phyloP scores from a whole-genome alignment of 53 echinoderm and acorn worm species.

The Paracentrotus lividus region DNA sequence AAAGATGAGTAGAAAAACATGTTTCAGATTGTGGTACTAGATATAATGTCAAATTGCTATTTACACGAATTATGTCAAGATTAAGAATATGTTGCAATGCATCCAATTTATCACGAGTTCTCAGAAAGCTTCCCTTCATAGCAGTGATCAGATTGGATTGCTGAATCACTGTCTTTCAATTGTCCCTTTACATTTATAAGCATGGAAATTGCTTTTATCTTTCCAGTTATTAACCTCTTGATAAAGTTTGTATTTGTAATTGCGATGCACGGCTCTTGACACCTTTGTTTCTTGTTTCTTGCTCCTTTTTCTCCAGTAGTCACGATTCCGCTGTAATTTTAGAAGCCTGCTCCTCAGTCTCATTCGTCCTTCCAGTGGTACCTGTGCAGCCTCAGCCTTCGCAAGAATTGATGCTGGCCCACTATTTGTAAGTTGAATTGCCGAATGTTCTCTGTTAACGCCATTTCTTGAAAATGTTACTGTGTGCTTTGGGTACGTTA shows the following conservation, averaged over 20 bases:
- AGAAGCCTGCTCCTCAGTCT: background rate
- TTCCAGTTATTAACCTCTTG: background rate
- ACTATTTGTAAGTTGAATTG: constrained; percentile 23
- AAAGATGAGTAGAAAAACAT: too few relatives aligned
- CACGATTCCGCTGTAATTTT: background rate
- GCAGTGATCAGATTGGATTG: background rate
- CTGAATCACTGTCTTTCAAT: background rate
- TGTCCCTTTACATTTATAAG: background rate
- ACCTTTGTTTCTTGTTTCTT: background rate
- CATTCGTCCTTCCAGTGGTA: background rate
- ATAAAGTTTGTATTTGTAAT: background rate
- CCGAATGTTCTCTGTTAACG: background rate
- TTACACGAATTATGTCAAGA: too few relatives aligned
- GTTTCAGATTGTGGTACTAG: too few relatives aligned
- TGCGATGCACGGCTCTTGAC: background rate
- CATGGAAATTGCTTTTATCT: background rate
- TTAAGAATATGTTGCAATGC: too few relatives aligned
- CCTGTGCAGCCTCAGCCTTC: background rate
- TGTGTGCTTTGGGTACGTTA: constrained; percentile 13
- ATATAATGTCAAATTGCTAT: too few relatives aligned
- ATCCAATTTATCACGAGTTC: too few relatives aligned
- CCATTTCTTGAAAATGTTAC: background rate
- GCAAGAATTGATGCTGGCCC: constrained; percentile 29
- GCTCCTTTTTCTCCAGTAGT: constrained; percentile 10
- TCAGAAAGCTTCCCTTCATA: background rate